Evolutionary conservation across 2,113 vertebrate genomes (phyloP), one percentile per base, ranked within the genome.

Genomic region (Falco punctatus): DNA sequence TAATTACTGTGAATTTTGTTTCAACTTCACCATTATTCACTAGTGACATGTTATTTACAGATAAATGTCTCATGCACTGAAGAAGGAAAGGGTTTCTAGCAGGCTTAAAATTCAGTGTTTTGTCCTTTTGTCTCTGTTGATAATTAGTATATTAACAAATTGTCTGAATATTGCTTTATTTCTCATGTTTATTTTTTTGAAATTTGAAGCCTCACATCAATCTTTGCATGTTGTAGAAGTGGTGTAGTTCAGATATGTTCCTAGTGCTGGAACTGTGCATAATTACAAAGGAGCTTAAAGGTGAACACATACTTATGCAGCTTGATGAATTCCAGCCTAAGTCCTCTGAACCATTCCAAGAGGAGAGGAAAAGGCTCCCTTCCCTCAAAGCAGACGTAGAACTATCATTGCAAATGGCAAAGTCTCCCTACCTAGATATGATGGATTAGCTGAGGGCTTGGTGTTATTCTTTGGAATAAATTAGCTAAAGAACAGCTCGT

Each of bases 21-120:
- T 90, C 90, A 88, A 75, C 71, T 93, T 84, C 38, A 94, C 80
- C 92, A 23, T 96, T 96, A 61, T 88, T 97, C 85, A 94, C 69
- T 71, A 74, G 30, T 74, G 75, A 81, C 40, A 69, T 90, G 97
- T 96, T 88, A 84, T 95, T 96, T 89, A 90, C 33, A 88, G 74
- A 74, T 65, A 93, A 95, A 91, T 49, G 55, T 66, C 26, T 80
- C 13, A 49, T 35, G 35, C 15, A 20, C 22, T 57, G 15, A 74
- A 87, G 54, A 92, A 82, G 61, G 42, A 84, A 86, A 48, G 40
- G 8, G 13, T 69, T 52, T 78, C 54, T 69, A 61, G 28, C 59
- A 94, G 49, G 48, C 35, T 83, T 33, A 42, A 48, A 58, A 62
- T 66, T 48, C 61, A 48, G 4, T 52, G 27, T 67, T 88, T 91